These are phyloP conservation scores for Augochlorella aurata DNA, from an alignment of 2,888 invertebrate genomes.

Conservation along the genomic window DNA sequence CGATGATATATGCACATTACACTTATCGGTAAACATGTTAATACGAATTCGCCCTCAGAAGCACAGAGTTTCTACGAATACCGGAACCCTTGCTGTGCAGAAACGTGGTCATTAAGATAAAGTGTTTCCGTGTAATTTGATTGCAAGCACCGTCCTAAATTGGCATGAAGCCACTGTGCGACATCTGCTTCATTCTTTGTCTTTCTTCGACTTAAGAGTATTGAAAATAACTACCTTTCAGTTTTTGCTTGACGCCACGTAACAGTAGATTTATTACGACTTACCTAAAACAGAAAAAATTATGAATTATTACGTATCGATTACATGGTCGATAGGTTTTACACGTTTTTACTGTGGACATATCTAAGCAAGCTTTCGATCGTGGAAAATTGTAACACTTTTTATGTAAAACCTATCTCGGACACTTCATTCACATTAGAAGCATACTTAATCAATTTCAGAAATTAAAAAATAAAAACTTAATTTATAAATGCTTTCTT, in stretches of 20 bases:
- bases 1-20: background rate
- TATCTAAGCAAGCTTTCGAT: background rate
- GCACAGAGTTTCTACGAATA: conserved; percentile 37
- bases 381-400: background rate
- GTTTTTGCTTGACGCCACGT: conserved; percentile 30
- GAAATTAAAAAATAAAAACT: background rate
- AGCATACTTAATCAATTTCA: background rate
- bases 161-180: conserved; percentile 75
- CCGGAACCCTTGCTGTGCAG: conserved; percentile 50
- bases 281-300: conserved; percentile 74
- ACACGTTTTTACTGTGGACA: background rate
- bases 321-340: background rate
- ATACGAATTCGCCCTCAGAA: conserved; percentile 36
- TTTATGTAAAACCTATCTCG: background rate
- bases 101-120: conserved; percentile 68
- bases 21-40: conserved; percentile 22
- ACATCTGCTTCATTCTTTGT: conserved; percentile 72
- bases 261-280: conserved; percentile 46
- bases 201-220: conserved; percentile 64
- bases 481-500: background rate
- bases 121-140: conserved; percentile 64
- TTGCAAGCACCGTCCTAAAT: conserved; percentile 70
- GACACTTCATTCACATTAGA: background rate
- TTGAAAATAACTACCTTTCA: conserved; percentile 62
- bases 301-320: conserved; percentile 31